These are phyloP conservation scores for Bombus ignitus DNA, from an alignment of 1,140 invertebrate genomes.

Conservation along the genomic window DNA sequence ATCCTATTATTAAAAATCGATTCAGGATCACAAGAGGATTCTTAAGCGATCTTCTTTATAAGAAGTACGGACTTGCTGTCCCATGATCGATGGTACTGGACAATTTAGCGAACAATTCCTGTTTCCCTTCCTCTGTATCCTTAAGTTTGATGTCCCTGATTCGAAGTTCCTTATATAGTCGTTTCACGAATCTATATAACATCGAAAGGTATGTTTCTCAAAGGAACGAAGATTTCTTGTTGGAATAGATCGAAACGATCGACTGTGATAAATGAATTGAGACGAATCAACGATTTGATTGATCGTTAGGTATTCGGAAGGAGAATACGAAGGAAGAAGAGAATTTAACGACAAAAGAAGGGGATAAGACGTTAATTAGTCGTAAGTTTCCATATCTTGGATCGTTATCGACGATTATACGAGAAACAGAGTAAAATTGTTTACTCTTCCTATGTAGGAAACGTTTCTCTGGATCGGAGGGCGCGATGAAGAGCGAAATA, in stretches of 20 bases:
- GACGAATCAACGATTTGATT: neutral
- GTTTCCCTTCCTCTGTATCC: neutral
- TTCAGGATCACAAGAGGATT: neutral
- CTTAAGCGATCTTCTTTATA: no score
- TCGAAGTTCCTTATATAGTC: neutral
- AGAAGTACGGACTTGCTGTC: neutral
- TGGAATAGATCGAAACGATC: neutral
- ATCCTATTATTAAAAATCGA: constrained; percentile 4
- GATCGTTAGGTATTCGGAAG: neutral
- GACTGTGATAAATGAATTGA: neutral
- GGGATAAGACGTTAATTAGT: neutral
- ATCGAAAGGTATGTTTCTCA: neutral
- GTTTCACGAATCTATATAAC: neutral
- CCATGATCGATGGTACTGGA: neutral
- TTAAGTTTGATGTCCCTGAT: neutral
- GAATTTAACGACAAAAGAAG: neutral
- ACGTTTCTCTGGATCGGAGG: neutral
- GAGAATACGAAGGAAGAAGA: constrained; percentile 9
- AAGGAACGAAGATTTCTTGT: neutral
- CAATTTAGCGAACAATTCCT: no score
- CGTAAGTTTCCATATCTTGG: no score
- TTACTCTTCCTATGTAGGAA: no score
- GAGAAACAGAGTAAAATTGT: neutral
- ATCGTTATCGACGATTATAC: neutral
- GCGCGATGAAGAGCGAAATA: neutral